These are phyloP conservation scores for Mus minutoides DNA, from an alignment of 2,797 vertebrate species.

Conservation along the genomic window DNA sequence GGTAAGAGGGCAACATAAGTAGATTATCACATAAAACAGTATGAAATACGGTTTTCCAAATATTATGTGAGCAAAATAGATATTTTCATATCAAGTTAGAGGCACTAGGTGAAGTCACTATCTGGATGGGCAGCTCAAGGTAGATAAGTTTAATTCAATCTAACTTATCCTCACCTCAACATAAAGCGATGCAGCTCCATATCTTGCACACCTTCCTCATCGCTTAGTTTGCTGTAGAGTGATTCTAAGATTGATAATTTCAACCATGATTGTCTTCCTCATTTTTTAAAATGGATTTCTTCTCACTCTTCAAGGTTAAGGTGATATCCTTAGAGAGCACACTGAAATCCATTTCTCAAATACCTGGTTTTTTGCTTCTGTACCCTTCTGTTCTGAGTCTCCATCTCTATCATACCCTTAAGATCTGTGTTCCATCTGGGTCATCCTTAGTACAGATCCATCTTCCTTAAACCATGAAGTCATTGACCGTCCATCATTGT, in stretches of 20 bases:
- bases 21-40: not conserved
- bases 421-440: not conserved
- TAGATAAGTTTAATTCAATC: not conserved
- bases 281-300: not conserved
- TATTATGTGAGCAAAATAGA: not conserved
- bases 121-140: not conserved
- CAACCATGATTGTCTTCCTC: not conserved
- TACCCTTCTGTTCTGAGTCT: not conserved
- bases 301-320: not conserved
- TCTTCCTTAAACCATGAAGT: not conserved
- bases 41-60: not conserved
- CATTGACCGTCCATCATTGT: not conserved
- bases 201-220: not conserved
- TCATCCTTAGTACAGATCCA: not conserved
- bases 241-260: slow-evolving; percentile 29
- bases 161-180: not conserved
- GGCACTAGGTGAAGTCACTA: not conserved
- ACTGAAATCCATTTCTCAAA: not conserved
- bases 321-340: too few relatives aligned
- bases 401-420: not conserved
- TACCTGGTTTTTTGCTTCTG: not conserved
- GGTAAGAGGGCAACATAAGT: not conserved
- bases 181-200: not conserved
- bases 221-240: not conserved
- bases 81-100: not conserved